Base-by-base conservation (phyloP, 2,888 invertebrate genomes). In the Spatulosminthurus flaviceps region DNA sequence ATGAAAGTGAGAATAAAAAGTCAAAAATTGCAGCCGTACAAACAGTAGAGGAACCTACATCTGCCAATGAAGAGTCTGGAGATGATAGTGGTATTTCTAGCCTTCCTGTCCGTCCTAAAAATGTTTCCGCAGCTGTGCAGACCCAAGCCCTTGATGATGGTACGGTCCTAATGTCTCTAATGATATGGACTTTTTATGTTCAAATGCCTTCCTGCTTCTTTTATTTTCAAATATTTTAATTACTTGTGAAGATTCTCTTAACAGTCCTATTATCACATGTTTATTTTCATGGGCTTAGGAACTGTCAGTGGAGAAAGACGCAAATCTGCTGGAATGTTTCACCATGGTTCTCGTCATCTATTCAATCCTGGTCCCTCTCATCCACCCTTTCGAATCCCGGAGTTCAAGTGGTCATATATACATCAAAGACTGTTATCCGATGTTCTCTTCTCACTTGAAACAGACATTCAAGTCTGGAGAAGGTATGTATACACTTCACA, bases 351-450 rank as follows among this genome's bases (percentile, higher is more conserved):
- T 22, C 91, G 95, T 78, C 95, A 96, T 77, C 95, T 96, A 94
- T 96, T 96, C 88, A 96, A 95, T 86, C 95, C 96, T 80, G 95
- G 96, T 5, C 95, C 96, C 51, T 94, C 96, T 78, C 91, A 95
- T 86, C 97, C 96, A 26, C 97, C 98, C 1, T 99, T 99, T 89
- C 92, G 99, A 84, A 99, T 99, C 88, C 99, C 99, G 28, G 99
- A 99, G 89, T 99, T 99, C 90, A 94, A 97, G 86, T 99, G 99
- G 99, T 99, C 98, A 0, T 95, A 96, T 88, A 96, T 99, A 85
- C 99, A 99, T 89, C 97, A 99, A 88, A 91, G 97, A 81, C 90
- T 99, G 78, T 90, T 99, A 0, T 96, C 97, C 19, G 99, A 99
- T 88, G 94, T 99, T 43, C 90, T 99, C 41, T 96, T 96, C 88